Base-by-base conservation (phyloP, 2,797 vertebrate genomes). In the Hapalemur alaotrensis region DNA sequence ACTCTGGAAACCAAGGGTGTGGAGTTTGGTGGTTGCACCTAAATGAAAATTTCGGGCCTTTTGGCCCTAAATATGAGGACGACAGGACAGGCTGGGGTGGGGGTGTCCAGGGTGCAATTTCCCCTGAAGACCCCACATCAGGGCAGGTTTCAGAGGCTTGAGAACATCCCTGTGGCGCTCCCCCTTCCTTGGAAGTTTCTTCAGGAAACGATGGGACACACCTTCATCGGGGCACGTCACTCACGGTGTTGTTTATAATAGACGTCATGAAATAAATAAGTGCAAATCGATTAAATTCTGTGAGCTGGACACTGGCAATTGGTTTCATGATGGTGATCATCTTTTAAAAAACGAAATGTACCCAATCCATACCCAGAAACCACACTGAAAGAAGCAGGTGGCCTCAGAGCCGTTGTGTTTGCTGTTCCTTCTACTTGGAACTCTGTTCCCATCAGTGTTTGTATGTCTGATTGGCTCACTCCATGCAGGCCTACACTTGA, bases 191-290 rank as follows among this genome's bases (percentile, higher is more conserved):
- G 84, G 72, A 63, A 32, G 14, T 61, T n/a, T 0, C 7, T 7
- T 25, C 6, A 28, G 46, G 61, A 59, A 61, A 12, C 0, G 1
- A 14, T 0, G 23, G 63, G 91, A 32, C 30, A 0, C 20, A 7
- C 43, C 22, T 41, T 30, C 1, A 0, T 9, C 23, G 14, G 8
- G 15, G 9, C 3, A 1, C 6, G 43, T 38, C 12, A 32, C 38
- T 92, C 11, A 11, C 1, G 0, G 7, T 22, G 70, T 38, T 17
- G 8, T 91, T 70, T 43, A 18, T 22, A 7, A 2, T 4, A 11
- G 30, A 35, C 14, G 11, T 8, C 7, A 1, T 1, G 13, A 25
- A 22, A 22, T 15, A 11, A 41, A 18, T 23, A 18, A 35, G 82
- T 2, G n/a, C 43, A 38, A 9, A 20, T 18, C 20, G 1, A 0